Conservation (phyloP, 2,113 vertebrate genomes). For the Oncorhynchus mykiss region DNA sequence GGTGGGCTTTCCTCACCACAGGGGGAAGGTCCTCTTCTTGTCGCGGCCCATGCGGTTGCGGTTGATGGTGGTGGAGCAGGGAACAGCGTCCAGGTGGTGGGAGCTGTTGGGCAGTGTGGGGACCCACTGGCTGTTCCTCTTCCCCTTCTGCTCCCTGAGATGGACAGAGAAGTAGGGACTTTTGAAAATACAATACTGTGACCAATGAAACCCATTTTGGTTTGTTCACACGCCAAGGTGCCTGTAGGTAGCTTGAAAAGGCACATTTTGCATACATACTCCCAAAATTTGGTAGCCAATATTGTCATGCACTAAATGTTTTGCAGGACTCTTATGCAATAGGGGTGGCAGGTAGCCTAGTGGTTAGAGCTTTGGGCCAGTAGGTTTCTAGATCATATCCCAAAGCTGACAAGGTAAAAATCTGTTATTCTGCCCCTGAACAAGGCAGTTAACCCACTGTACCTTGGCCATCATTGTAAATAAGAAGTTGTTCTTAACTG, state of each 20-base stretch:
- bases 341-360: too few species aligned
- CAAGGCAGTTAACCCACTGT: too few species aligned
- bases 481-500: too few species aligned
- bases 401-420: too few species aligned
- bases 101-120: conserved; percentile 97
- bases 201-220: not conserved
- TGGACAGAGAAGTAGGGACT: not conserved
- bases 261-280: not conserved
- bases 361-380: too few species aligned
- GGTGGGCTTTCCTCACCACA: conserved; percentile 80
- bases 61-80: conserved; percentile 97
- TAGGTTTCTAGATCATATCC: too few species aligned
- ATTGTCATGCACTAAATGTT: too few species aligned
- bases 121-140: conserved; percentile 97
- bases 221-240: too few species aligned
- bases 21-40: conserved; percentile 96
- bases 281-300: not conserved
- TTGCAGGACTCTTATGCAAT: too few species aligned
- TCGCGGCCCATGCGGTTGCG: conserved; percentile 96
- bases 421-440: too few species aligned
- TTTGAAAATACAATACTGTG: not conserved
- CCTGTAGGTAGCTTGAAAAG: not conserved
- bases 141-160: conserved; percentile 92
- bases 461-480: too few species aligned
- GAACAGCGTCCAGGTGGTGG: conserved; percentile 95